Evolutionary conservation across 2,888 invertebrate species (phyloP), one percentile per base, ranked within the genome.

Genomic region (Tachystola acroxantha): DNA sequence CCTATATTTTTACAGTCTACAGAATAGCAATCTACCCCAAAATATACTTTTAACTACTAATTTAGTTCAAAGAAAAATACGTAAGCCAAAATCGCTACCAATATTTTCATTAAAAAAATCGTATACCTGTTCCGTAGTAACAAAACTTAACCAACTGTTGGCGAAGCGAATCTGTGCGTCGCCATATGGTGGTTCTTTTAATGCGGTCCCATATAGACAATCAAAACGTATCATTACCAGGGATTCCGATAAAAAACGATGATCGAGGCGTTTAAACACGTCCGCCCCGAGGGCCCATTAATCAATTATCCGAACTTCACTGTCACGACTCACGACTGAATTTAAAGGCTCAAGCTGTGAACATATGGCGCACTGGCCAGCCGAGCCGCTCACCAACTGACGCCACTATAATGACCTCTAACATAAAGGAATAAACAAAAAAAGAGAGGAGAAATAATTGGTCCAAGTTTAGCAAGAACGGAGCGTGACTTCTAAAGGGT

Each of bases 141-240:
- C n/a, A n/a, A n/a, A n/a, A n/a, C n/a, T n/a, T n/a, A n/a, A 42
- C 64, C 74, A 76, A 61, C 69, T 74, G 72, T 68, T 54, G 50
- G 57, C 63, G 59, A 46, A 59, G 55, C 65, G 63, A 82, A 80
- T 81, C 77, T 67, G 59, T 64, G 67, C 55, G 53, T 46, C 53
- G 51, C 78, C 85, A 86, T 82, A 85, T 86, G 86, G 74, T 61
- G 63, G 50, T 41, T 60, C 24, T 60, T 64, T 62, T 61, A 61
- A 63, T 64, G 63, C 59, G 57, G 46, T 57, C 62, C 66, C 63
- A 62, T 62, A 63, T 63, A 75, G 68, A 75, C 72, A 80, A 84
- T 81, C 80, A 72, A 60, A 82, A 75, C 73, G 74, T 82, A 85
- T 84, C 73, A 84, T 84, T 84, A 84, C 64, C 62, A 62, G 73